Evolutionary conservation across 2,113 vertebrate species (phyloP).

Genomic region (Sigmodon hispidus): DNA sequence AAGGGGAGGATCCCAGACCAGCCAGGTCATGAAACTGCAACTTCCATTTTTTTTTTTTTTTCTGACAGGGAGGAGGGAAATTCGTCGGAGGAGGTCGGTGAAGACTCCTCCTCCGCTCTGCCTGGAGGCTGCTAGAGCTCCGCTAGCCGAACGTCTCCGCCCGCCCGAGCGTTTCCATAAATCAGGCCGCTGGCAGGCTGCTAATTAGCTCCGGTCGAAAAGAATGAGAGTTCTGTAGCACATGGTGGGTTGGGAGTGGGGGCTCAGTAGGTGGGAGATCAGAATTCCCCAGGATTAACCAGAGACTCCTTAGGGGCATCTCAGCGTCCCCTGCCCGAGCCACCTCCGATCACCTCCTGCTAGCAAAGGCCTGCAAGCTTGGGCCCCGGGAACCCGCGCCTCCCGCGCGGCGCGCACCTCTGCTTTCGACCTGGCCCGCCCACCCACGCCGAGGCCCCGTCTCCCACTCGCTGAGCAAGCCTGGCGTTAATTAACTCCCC

Average conservation of each 20-base stretch:
- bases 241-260: background rate
- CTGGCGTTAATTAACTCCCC: slow-evolving; percentile 52
- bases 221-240: slow-evolving; percentile 45
- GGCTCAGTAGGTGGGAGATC: slow-evolving; percentile 54
- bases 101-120: slow-evolving; percentile 63
- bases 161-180: slow-evolving; percentile 70
- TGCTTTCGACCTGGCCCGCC: background rate
- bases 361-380: background rate
- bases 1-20: background rate
- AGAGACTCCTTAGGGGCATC: background rate
- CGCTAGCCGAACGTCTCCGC: slow-evolving; percentile 21
- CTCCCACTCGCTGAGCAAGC: background rate
- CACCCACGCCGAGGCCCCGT: slow-evolving; percentile 69
- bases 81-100: background rate
- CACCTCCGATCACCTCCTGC: background rate
- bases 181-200: slow-evolving; percentile 78
- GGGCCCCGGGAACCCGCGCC: background rate
- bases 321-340: background rate
- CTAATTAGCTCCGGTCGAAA: slow-evolving; percentile 75
- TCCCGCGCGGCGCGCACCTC: background rate
- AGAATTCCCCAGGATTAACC: background rate
- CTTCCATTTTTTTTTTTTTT: background rate
- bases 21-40: background rate
- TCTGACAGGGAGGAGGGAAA: background rate
- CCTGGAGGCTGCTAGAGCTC: slow-evolving; percentile 37